Conservation (phyloP, 2,888 invertebrate genomes). For the Lochmaea capreae region DNA sequence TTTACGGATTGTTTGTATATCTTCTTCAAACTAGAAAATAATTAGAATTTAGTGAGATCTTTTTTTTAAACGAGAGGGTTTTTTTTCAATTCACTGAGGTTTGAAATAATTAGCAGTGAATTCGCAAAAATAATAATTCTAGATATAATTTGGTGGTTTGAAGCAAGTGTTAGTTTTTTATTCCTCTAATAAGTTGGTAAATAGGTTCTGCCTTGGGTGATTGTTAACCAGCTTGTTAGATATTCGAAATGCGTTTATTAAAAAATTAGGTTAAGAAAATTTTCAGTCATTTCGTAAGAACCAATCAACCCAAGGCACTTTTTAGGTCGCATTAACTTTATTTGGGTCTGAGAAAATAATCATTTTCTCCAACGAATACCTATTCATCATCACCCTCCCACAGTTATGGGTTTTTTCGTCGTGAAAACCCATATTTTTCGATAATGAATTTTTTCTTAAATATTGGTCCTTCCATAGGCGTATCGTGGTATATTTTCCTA, state of each 20-base stretch:
- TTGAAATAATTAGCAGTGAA: no score
- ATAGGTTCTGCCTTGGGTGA: no score
- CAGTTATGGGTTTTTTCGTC: not conserved
- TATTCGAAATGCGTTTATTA: not conserved
- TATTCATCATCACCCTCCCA: constrained; percentile 24
- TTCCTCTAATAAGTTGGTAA: no score
- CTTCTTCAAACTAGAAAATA: no score
- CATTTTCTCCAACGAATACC: constrained; percentile 20
- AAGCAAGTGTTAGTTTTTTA: no score
- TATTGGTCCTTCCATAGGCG: constrained; percentile 9
- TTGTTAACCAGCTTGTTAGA: no score
- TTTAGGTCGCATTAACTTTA: not conserved
- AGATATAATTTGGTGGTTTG: no score
- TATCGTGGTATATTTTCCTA: not conserved
- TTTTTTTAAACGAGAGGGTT: no score
- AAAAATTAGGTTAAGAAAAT: not conserved
- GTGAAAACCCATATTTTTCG: constrained; percentile 30
- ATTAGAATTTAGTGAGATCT: no score
- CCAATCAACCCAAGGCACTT: constrained; percentile 4
- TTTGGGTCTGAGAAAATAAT: constrained; percentile 11
- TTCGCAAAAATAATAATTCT: no score
- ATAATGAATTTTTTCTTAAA: constrained; percentile 26
- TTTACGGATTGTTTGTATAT: no score
- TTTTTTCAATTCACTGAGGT: no score
- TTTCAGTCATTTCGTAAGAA: not conserved